Base-by-base conservation (phyloP, 2,797 vertebrate species). In the Galago senegalensis region DNA sequence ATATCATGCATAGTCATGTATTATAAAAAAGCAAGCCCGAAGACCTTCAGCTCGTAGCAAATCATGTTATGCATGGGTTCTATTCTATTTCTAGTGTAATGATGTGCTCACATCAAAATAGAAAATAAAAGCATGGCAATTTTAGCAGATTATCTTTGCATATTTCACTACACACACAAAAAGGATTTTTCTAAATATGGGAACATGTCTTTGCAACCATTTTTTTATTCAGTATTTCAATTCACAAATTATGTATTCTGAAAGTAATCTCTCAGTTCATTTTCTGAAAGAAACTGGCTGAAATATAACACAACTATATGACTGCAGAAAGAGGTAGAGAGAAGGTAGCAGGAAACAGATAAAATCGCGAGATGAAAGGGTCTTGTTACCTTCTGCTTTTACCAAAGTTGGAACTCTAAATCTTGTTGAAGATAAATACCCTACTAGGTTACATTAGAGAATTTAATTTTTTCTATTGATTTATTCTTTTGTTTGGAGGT, bases 51-150 rank as follows among this genome's bases (percentile, higher is more conserved):
- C 25, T 75, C 23, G 23, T 20, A 75, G 25, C 21, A 97, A 90
- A 83, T 40, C 16, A 75, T 25, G 13, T 53, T 63, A 53, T 46
- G 2, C 37, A 25, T 89, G 21, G n/a, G 2, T 67, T 89, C 31
- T 37, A 2, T 7, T 93, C 61, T 88, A 2, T 61, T 53, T 72
- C 46, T 9, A 72, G 3, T n/a, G 58, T 16, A 79, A 80, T 63
- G 49, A 81, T 76, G 20, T 2, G 67, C 79, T n/a, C 9, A 70
- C 43, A 25, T 20, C 46, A 92, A 90, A 94, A 88, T 20, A 83
- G 43, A 91, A 87, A 93, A 88, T 89, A 84, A 46, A 90, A 87
- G 29, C n/a, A 16, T 16, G 53, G 34, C 76, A 90, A 95, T 70
- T 53, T 92, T 76, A 70, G 81, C 11, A 90, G 58, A 70, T 85